phyloP scores from a whole-genome alignment of 2,888 invertebrate genomes.

The Cordylochernes scorpioides region DNA sequence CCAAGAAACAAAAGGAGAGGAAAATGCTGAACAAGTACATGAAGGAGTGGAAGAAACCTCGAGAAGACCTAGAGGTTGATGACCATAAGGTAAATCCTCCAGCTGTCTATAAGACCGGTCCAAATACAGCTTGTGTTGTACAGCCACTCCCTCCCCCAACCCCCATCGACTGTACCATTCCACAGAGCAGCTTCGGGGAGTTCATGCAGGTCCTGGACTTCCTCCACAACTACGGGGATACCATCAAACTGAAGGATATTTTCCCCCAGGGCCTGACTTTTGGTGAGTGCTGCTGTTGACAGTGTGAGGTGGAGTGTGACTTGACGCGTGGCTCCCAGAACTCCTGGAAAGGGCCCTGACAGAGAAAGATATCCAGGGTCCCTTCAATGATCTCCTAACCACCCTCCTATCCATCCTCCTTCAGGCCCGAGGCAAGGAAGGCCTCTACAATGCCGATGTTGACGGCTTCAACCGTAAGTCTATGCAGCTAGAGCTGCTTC shows the following conservation, averaged over 20 bases:
- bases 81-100: slow-evolving; percentile 58
- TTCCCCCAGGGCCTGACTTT: slow-evolving; percentile 22
- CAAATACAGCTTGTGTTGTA: too few relatives aligned
- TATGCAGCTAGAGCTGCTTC: too few relatives aligned
- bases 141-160: slow-evolving; percentile 45
- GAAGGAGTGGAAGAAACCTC: slow-evolving; percentile 52
- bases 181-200: slow-evolving; percentile 54
- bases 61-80: slow-evolving; percentile 74
- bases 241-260: slow-evolving; percentile 48
- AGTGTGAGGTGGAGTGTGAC: too few relatives aligned
- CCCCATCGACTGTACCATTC: slow-evolving; percentile 41
- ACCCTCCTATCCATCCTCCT: slow-evolving; percentile 55
- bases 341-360: slow-evolving; percentile 39
- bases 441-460: too few relatives aligned
- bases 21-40: slow-evolving; percentile 35
- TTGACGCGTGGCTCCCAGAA: too few relatives aligned
- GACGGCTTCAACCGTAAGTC: too few relatives aligned
- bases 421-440: slow-evolving; percentile 37
- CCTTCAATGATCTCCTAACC: slow-evolving; percentile 53
- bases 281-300: too few relatives aligned
- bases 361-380: slow-evolving; percentile 41
- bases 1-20: slow-evolving; percentile 33
- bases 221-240: slow-evolving; percentile 46
- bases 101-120: too few relatives aligned
- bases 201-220: slow-evolving; percentile 68